Percentiles rank a stretch among this genome's conserved stretches.
phyloP scores from a whole-genome alignment of 2,113 vertebrate species.

The Misgurnus mizolepis region DNA sequence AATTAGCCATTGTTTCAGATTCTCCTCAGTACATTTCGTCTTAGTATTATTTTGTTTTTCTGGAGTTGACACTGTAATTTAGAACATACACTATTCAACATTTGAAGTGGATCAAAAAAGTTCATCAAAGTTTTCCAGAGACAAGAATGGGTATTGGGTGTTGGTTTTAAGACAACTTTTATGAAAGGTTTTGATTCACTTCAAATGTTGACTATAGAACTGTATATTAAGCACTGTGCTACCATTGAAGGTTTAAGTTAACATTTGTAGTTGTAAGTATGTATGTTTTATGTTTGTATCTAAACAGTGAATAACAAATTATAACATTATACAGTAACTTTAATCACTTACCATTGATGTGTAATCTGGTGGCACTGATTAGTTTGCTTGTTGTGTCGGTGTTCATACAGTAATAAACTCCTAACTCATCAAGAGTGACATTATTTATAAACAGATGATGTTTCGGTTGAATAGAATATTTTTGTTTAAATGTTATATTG shows the following conservation, averaged over 20 bases:
- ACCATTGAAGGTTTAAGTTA: not conserved
- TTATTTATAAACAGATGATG: not conserved
- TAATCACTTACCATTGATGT: not conserved
- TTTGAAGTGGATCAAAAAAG: too few relatives aligned
- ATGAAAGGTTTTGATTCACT: too few relatives aligned
- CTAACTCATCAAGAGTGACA: not conserved
- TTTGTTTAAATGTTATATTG: not conserved
- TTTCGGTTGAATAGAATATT: not conserved
- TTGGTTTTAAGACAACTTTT: too few relatives aligned
- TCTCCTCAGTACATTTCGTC: not conserved
- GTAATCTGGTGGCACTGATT: not conserved
- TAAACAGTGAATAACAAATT: too few relatives aligned
- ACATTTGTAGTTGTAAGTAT: not conserved
- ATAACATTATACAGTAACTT: too few relatives aligned
- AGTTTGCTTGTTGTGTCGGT: not conserved
- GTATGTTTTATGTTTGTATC: not conserved
- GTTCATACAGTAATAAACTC: conserved; percentile 1
- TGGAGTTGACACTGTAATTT: not conserved
- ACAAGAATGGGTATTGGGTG: too few relatives aligned
- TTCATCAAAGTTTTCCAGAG: too few relatives aligned
- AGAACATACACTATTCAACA: not conserved
- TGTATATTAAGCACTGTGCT: too few relatives aligned
- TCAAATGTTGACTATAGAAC: too few relatives aligned
- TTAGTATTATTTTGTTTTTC: not conserved
- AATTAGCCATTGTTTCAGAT: not conserved